Evolutionary conservation across 2,113 vertebrate genomes (phyloP).

Genomic region (Rattus rattus): DNA sequence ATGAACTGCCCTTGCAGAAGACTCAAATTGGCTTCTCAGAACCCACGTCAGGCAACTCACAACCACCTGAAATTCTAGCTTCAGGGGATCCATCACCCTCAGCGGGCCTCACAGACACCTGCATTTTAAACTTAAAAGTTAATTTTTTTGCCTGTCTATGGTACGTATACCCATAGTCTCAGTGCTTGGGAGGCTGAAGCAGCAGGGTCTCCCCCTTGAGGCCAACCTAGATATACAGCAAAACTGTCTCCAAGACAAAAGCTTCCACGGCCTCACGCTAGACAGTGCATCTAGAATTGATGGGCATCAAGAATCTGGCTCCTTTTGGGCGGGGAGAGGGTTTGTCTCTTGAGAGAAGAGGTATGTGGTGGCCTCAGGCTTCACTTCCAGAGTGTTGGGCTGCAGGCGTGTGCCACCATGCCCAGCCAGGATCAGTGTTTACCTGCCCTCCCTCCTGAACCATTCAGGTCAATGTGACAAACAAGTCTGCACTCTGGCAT

Average conservation of each 20-base stretch:
- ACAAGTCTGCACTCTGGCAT: neutral
- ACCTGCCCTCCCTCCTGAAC: accelerated
- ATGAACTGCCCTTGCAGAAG: neutral
- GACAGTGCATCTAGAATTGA: neutral
- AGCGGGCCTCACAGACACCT: neutral
- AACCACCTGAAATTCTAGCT: neutral
- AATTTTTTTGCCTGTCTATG: neutral
- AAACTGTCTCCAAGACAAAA: neutral
- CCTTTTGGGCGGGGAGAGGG: neutral
- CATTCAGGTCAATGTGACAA: neutral
- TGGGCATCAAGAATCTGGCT: neutral
- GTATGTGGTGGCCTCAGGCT: neutral
- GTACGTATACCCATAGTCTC: neutral
- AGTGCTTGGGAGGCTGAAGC: neutral
- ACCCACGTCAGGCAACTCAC: neutral
- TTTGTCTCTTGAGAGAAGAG: neutral
- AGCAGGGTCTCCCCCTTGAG: neutral
- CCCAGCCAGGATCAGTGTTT: neutral
- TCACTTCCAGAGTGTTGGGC: neutral
- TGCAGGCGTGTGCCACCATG: neutral
- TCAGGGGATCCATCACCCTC: neutral
- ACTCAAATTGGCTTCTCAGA: neutral
- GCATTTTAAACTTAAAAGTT: neutral
- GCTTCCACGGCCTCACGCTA: neutral
- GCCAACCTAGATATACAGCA: neutral